These are phyloP conservation scores for Amphipoea lucens DNA, from an alignment of 2,888 invertebrate species.

Conservation along the genomic window DNA sequence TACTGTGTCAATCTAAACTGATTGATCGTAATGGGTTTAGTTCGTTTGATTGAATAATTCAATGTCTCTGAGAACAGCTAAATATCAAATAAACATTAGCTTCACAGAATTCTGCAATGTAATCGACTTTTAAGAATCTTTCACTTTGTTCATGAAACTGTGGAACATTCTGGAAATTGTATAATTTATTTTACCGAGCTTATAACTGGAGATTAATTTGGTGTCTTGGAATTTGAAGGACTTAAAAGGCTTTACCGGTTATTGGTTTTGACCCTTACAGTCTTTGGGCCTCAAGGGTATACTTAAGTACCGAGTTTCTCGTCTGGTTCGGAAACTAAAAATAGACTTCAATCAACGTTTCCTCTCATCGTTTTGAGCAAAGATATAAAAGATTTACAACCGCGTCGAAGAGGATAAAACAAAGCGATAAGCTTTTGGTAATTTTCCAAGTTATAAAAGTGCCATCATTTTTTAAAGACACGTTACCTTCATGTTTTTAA, in stretches of 20 bases:
- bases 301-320: constrained; percentile 6
- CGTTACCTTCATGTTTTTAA: no score
- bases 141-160: constrained; percentile 39
- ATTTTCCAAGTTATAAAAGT: not conserved
- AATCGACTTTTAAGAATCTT: constrained; percentile 44
- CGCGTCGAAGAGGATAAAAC: not conserved
- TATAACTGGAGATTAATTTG: constrained; percentile 25
- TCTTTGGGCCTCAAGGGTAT: not conserved
- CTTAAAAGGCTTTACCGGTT: not conserved
- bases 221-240: constrained; percentile 5
- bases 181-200: constrained; percentile 28
- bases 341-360: constrained; percentile 14
- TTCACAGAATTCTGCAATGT: constrained; percentile 44
- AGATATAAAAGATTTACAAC: constrained; percentile 14
- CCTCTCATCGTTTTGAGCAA: constrained; percentile 5
- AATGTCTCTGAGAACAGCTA: constrained; percentile 40
- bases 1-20: constrained; percentile 66
- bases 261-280: constrained; percentile 10
- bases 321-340: constrained; percentile 15
- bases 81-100: constrained; percentile 48
- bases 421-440: not conserved
- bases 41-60: constrained; percentile 58
- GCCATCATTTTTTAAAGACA: not conserved
- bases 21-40: constrained; percentile 64
- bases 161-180: constrained; percentile 41